phyloP scores from a whole-genome alignment of 2,113 vertebrate genomes.

The Hippocampus barbouri region DNA sequence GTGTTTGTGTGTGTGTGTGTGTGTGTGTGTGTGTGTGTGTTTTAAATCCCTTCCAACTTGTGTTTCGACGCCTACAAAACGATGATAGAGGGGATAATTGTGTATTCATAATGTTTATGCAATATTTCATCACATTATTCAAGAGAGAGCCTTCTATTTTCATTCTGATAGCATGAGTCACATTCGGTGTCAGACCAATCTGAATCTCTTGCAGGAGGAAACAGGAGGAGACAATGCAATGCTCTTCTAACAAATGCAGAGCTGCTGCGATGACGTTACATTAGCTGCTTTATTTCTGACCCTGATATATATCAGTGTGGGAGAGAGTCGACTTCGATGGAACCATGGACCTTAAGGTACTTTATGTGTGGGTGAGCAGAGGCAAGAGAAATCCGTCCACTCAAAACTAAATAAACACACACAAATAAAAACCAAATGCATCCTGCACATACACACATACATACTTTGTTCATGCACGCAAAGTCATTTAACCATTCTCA shows the following conservation, averaged over 20 bases:
- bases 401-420: too few species aligned
- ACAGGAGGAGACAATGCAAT: conserved; percentile 11
- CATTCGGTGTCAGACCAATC: conserved; percentile 17
- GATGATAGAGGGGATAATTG: background rate
- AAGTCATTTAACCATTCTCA: too few species aligned
- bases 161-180: conserved; percentile 32
- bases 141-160: conserved; percentile 57
- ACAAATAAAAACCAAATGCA: too few species aligned
- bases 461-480: too few species aligned
- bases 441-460: too few species aligned
- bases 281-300: conserved; percentile 15
- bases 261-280: conserved; percentile 9
- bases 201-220: background rate
- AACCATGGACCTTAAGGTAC: conserved; percentile 17
- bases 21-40: background rate
- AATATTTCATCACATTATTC: conserved; percentile 38
- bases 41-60: background rate
- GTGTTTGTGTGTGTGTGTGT: background rate
- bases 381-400: conserved; percentile 9
- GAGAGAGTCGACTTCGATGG: conserved; percentile 7
- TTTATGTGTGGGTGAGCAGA: background rate
- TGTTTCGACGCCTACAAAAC: conserved; percentile 8
- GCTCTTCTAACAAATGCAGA: conserved; percentile 20
- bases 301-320: conserved; percentile 22
- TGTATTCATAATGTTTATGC: conserved; percentile 12